phyloP scores from a whole-genome alignment of 2,113 vertebrate species.

The Strix aluco region DNA sequence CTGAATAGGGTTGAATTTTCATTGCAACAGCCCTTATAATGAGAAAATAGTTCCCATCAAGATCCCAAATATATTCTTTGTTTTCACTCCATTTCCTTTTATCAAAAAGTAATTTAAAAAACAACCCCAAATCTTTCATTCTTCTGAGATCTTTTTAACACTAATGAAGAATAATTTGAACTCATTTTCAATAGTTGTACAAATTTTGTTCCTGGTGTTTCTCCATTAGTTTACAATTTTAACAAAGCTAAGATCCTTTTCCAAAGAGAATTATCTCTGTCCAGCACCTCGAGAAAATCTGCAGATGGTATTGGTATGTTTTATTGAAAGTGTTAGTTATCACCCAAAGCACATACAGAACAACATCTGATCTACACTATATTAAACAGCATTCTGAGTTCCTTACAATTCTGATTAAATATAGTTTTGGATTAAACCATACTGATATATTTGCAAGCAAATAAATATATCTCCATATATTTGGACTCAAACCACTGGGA shows the following conservation, averaged over 20 bases:
- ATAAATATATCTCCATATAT: not conserved
- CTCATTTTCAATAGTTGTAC: not conserved
- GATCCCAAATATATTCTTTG: not conserved
- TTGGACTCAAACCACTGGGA: not conserved
- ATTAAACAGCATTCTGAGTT: not conserved
- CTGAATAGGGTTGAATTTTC: not conserved
- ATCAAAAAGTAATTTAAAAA: not conserved
- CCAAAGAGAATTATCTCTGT: not conserved
- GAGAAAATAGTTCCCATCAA: not conserved
- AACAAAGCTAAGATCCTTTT: not conserved
- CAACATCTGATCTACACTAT: not conserved
- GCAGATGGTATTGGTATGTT: not conserved
- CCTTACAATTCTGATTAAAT: not conserved
- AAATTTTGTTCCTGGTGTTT: not conserved
- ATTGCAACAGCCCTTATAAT: not conserved
- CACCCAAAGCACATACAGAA: not conserved
- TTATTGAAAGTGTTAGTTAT: not conserved
- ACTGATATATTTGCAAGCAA: not conserved
- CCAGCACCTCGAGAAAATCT: not conserved
- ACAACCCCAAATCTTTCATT: not conserved
- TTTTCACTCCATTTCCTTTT: not conserved
- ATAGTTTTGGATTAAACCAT: not conserved
- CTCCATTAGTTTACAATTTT: not conserved
- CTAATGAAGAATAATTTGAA: not conserved
- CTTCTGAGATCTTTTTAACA: not conserved